phyloP scores from a whole-genome alignment of 2,888 invertebrate species.

The Ennomos fuscantarius region DNA sequence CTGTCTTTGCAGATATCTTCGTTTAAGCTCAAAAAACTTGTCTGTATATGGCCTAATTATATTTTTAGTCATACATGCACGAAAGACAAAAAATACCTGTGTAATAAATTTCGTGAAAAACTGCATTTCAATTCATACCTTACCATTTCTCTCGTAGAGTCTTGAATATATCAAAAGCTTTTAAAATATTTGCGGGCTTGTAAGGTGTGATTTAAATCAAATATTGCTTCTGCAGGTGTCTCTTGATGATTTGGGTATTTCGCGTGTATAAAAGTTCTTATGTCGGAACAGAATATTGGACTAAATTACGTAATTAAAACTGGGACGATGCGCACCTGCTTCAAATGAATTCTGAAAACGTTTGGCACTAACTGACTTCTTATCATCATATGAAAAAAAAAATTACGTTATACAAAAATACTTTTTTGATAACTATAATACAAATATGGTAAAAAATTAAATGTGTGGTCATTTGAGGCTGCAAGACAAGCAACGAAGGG shows the following conservation, averaged over 20 bases:
- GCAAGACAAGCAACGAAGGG: no score
- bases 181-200: constrained; percentile 1
- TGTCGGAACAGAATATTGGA: neutral
- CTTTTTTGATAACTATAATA: no score
- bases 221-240: constrained; percentile 21
- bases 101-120: neutral
- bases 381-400: no score
- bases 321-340: neutral
- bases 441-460: no score
- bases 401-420: no score
- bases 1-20: constrained; percentile 21
- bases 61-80: constrained; percentile 21
- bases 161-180: neutral
- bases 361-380: no score
- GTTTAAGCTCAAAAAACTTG: constrained; percentile 17
- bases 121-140: neutral
- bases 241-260: constrained; percentile 5
- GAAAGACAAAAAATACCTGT: constrained; percentile 1
- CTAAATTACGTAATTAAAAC: neutral
- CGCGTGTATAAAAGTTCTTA: constrained; percentile 8
- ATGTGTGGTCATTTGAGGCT: no score
- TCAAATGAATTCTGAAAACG: neutral
- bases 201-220: constrained; percentile 24
- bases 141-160: neutral
- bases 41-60: constrained; percentile 17